A percentile compares a stretch with the other conserved stretches of the same genome.
Evolutionary conservation across 92 coral and sea anemone genomes (phyloP).

Genomic region (Micromussa lordhowensis): DNA sequence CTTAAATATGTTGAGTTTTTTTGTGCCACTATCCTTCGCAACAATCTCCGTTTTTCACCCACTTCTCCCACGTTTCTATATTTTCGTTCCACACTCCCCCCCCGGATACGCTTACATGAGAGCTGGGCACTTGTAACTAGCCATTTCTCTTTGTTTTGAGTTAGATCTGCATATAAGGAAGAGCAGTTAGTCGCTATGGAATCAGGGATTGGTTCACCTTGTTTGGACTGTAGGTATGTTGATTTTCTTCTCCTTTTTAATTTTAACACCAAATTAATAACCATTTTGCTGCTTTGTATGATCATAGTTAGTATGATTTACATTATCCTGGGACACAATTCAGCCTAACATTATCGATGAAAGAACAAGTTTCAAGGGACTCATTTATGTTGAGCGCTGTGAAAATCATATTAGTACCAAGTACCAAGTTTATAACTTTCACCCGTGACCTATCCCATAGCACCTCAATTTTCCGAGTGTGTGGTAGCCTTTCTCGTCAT

Average conservation of each 20-base stretch:
- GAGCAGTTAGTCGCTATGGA: constrained; percentile 86
- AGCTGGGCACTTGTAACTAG: too few species aligned
- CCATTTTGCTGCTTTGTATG: too few species aligned
- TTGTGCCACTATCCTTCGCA: background rate
- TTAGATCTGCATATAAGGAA: constrained; percentile 77
- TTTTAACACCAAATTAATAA: background rate
- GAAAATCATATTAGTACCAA: too few species aligned
- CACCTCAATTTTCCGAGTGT: background rate
- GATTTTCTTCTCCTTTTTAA: background rate
- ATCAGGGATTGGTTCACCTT: constrained; percentile 94
- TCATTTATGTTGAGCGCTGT: too few species aligned
- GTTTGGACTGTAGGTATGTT: constrained; percentile 89
- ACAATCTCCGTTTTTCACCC: background rate
- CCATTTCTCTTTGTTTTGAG: background rate
- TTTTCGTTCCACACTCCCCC: background rate
- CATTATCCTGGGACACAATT: too few species aligned
- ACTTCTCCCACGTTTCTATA: background rate
- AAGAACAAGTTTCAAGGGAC: too few species aligned
- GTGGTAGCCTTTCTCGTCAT: background rate
- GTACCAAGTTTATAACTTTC: too few species aligned
- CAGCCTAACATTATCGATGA: too few species aligned
- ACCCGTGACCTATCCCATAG: background rate
- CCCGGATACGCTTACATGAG: background rate
- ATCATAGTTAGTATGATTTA: too few species aligned
- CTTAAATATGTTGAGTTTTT: too few species aligned